Conservation (phyloP, 2,888 invertebrate genomes). For the Ceraclea dissimilis region DNA sequence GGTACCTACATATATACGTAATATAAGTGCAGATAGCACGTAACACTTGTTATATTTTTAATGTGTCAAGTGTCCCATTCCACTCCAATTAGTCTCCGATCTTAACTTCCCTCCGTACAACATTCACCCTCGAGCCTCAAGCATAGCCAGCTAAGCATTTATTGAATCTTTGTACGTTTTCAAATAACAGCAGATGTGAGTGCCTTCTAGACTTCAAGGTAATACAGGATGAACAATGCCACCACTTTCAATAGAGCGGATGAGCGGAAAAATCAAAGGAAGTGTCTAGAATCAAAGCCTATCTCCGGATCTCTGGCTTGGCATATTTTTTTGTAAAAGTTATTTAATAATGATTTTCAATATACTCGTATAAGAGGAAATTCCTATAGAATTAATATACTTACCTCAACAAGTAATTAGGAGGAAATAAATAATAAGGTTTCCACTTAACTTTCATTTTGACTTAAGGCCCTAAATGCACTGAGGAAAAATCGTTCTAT, state of each 20-base stretch:
- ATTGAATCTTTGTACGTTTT: slow-evolving; percentile 24
- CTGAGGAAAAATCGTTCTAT: too few relatives aligned
- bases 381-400: not conserved
- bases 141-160: slow-evolving; percentile 14
- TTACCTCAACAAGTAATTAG: not conserved
- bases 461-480: too few relatives aligned
- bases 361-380: not conserved
- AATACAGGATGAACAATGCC: not conserved
- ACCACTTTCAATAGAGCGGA: not conserved
- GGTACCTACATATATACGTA: too few relatives aligned
- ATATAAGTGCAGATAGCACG: too few relatives aligned
- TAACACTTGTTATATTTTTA: too few relatives aligned
- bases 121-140: not conserved
- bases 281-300: slow-evolving; percentile 20
- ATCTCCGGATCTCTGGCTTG: slow-evolving; percentile 8
- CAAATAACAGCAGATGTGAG: slow-evolving; percentile 17
- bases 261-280: slow-evolving; percentile 13
- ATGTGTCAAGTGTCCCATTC: not conserved
- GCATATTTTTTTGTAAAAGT: not conserved
- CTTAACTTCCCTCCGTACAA: not conserved
- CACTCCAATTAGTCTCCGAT: not conserved
- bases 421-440: too few relatives aligned
- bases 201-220: slow-evolving; percentile 18
- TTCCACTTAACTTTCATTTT: too few relatives aligned
- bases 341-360: not conserved